Evolutionary conservation across 37 sponge, comb jelly and placozoan genomes (phyloP), one percentile per base, ranked within the genome.

Genomic region (Corticium candelabrum): DNA sequence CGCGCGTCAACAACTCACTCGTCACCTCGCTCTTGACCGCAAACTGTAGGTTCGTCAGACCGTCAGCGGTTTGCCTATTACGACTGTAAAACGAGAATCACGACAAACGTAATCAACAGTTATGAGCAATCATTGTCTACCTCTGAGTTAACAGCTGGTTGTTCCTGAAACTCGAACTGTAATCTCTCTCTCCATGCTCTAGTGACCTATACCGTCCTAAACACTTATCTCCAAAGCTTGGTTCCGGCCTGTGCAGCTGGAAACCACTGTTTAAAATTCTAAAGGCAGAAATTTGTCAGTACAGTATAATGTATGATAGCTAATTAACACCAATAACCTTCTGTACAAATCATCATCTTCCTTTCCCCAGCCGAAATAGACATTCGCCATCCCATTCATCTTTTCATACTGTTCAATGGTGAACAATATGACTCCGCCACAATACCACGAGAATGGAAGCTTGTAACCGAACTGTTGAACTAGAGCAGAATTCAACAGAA

Each of bases 331-430:
- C 15, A 21, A 27, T 21, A 21, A 50, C 62, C 62, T 50, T 50
- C 62, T 50, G 73, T 70, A 34, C 31, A 15, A 7, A 4, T 70
- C 73, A 34, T 70, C 73, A 15, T 70, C 73, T 32, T 70, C 73
- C 36, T 4, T 15, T 5, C 73, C 73, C 73, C 73, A 70, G 73
- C 73, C 73, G 5, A 4, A 70, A 32, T 70, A 70, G 73, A 4
- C 31, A 32, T 70, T 70, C 73, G 73, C 5, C 73, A 70, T 70
- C 29, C 73, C 73, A 32, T 15, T 15, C 4, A 70, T 70, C 4
- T 15, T 4, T 15, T 70, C 73, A 34, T 29, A 70, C 73, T 70
- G 73, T 70, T 70, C 73, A 4, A 29, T 29, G 29, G 73, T 70
- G 36, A 70, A 70, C 35, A 34, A 7, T 7, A 70, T 70, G 31